Evolutionary conservation across 2,113 vertebrate species (phyloP).

Genomic region (Orthonyx spaldingii): DNA sequence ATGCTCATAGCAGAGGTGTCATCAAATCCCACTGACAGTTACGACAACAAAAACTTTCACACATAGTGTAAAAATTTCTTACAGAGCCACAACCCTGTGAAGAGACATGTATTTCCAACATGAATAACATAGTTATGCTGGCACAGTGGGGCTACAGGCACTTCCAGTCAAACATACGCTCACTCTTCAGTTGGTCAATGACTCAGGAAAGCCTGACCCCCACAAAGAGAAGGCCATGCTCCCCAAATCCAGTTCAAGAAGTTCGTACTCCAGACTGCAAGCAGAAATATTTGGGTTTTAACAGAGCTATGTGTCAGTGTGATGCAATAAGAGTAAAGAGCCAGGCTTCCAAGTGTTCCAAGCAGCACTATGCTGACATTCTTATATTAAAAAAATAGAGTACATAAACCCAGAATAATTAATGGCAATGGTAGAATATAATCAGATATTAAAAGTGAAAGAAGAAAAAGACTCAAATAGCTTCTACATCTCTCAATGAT

Average conservation of each 20-base stretch:
- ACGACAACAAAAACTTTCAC: neutral
- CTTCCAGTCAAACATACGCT: neutral
- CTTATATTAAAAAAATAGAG: neutral
- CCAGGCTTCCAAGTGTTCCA: neutral
- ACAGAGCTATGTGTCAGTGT: neutral
- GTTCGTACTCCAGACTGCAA: neutral
- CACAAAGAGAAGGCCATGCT: neutral
- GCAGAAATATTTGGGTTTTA: neutral
- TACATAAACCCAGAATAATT: neutral
- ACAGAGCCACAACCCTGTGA: neutral
- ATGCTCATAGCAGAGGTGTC: neutral
- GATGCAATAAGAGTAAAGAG: neutral
- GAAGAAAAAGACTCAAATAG: neutral
- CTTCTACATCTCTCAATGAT: neutral
- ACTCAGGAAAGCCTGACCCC: neutral
- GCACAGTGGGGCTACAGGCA: neutral
- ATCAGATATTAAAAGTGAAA: neutral
- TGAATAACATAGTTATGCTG: neutral
- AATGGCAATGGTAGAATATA: neutral
- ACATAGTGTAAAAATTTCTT: neutral
- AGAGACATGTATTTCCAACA: neutral
- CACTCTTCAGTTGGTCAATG: neutral
- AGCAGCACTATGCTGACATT: neutral
- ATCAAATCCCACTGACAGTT: neutral
- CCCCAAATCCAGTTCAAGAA: neutral